A percentile compares a stretch with the other conserved stretches of the same genome.
Evolutionary conservation across 2,888 invertebrate genomes (phyloP).

Genomic region (Drosophila multiciliata): DNA sequence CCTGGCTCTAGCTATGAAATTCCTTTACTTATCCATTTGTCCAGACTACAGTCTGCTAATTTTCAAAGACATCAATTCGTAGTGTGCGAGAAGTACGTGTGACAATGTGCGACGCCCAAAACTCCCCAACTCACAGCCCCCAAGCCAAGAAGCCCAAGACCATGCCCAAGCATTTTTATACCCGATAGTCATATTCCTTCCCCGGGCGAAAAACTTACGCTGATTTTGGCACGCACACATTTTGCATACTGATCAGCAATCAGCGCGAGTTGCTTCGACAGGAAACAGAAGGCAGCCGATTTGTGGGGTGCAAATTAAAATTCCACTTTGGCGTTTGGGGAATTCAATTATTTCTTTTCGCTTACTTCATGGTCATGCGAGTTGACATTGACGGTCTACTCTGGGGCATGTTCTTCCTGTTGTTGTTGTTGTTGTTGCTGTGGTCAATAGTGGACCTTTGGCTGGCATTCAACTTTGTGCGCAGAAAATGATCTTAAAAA

Average conservation of each 20-base stretch:
- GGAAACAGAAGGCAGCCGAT: slow-evolving; percentile 18
- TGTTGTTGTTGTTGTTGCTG: slow-evolving; percentile 33
- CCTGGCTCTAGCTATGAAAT: slow-evolving; percentile 24
- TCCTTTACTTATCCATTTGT: slow-evolving; percentile 30
- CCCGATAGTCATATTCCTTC: slow-evolving; percentile 41
- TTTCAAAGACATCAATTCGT: slow-evolving; percentile 82
- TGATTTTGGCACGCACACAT: slow-evolving; percentile 81
- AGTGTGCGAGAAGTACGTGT: slow-evolving; percentile 67
- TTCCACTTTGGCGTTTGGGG: slow-evolving; percentile 82
- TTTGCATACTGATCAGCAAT: slow-evolving; percentile 83
- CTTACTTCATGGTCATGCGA: slow-evolving; percentile 58
- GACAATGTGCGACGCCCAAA: slow-evolving; percentile 59
- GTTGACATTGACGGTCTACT: slow-evolving; percentile 68
- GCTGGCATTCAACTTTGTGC: slow-evolving; percentile 17
- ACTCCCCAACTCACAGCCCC: not conserved
- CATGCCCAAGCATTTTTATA: not conserved
- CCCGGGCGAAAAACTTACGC: slow-evolving; percentile 50
- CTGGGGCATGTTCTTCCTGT: slow-evolving; percentile 13
- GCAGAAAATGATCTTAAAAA: slow-evolving; percentile 9
- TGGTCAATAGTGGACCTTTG: slow-evolving; percentile 64
- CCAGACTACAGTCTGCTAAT: slow-evolving; percentile 71
- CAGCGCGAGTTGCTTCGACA: slow-evolving; percentile 53
- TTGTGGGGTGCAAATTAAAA: slow-evolving; percentile 79
- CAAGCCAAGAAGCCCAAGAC: too few relatives aligned
- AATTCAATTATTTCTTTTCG: slow-evolving; percentile 80